Evolutionary conservation across 2,797 vertebrate species (phyloP).

Genomic region (Lophotriccus pileatus): DNA sequence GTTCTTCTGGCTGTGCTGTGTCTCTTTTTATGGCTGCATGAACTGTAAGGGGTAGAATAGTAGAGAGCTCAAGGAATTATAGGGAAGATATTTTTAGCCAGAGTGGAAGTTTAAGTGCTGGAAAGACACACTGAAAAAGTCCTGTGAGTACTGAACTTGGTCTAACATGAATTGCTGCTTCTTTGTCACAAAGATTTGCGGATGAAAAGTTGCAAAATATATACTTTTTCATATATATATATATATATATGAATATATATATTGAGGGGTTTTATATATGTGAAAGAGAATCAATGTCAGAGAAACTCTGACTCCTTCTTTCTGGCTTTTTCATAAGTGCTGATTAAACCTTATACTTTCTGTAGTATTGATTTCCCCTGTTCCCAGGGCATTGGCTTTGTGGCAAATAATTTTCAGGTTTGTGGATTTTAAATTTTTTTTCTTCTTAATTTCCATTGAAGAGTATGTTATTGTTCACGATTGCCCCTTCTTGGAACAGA

Average conservation of each 20-base stretch:
- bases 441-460: background rate
- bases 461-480: background rate
- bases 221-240: background rate
- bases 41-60: background rate
- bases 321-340: background rate
- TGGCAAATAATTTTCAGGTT: background rate
- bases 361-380: background rate
- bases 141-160: background rate
- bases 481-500: background rate
- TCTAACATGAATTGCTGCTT: background rate
- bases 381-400: background rate
- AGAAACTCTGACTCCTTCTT: background rate
- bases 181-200: background rate
- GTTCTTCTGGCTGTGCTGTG: background rate
- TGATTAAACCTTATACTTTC: background rate
- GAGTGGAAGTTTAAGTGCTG: background rate
- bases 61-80: background rate
- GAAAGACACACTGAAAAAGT: background rate
- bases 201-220: background rate
- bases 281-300: background rate
- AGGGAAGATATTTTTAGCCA: slow-evolving; percentile 29
- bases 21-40: background rate
- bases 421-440: background rate
- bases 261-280: background rate
- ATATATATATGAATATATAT: too few relatives aligned